These are phyloP conservation scores for Bimastos eiseni DNA, from an alignment of 2,888 invertebrate species.

Conservation along the genomic window DNA sequence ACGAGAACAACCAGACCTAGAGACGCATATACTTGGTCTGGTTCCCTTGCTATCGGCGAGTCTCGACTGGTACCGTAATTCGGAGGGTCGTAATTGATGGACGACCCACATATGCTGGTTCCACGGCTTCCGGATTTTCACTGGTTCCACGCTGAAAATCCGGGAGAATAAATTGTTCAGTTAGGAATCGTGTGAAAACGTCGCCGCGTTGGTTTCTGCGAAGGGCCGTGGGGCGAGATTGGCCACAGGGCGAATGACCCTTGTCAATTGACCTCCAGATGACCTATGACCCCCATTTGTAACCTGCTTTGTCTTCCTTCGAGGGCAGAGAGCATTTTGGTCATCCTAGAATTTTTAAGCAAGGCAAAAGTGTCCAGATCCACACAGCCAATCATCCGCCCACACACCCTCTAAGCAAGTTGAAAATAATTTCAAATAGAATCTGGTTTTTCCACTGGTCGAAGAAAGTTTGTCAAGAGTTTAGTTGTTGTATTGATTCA, in stretches of 20 bases:
- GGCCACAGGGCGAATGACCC: not conserved
- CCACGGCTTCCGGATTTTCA: not conserved
- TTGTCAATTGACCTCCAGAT: not conserved
- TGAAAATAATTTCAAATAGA: no score
- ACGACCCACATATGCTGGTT: not conserved
- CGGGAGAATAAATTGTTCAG: not conserved
- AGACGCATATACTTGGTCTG: not conserved
- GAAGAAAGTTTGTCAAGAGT: no score
- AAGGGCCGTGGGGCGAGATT: not conserved
- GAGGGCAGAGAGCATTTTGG: not conserved
- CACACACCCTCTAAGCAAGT: not conserved
- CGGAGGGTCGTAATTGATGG: not conserved
- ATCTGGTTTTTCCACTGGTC: no score
- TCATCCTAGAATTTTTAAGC: not conserved
- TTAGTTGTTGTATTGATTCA: no score
- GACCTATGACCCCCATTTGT: not conserved
- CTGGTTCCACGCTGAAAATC: not conserved
- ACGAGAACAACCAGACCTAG: not conserved
- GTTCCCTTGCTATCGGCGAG: not conserved
- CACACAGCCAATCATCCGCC: no score
- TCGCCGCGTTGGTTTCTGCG: not conserved
- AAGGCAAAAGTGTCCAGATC: no score
- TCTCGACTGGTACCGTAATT: not conserved
- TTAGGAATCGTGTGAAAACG: not conserved
- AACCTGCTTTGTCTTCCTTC: not conserved